phyloP scores from a whole-genome alignment of 23 tunicate species.

The Styela clava region DNA sequence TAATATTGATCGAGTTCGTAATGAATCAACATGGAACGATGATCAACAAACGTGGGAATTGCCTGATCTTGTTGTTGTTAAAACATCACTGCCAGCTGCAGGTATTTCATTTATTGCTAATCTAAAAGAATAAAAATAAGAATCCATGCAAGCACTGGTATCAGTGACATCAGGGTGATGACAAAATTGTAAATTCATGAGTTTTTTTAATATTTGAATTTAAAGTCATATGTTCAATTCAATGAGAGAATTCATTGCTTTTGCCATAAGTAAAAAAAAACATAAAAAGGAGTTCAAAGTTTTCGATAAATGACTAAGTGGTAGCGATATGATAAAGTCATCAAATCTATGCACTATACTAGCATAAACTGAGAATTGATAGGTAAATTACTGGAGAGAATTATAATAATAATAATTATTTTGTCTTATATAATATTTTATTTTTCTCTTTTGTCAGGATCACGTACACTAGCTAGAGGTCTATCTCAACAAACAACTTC shows the following conservation, averaged over 20 bases:
- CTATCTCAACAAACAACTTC: slow-evolving; percentile 10
- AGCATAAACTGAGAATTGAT: no score
- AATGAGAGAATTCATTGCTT: no score
- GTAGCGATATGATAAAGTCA: no score
- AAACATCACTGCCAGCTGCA: slow-evolving; percentile 66
- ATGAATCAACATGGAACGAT: slow-evolving; percentile 66
- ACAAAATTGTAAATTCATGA: not conserved
- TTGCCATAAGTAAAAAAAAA: no score
- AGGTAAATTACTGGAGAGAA: no score
- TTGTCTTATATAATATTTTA: no score
- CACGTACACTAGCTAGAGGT: slow-evolving; percentile 27
- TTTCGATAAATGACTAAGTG: no score
- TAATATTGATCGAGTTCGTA: slow-evolving; percentile 69
- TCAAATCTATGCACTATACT: no score
- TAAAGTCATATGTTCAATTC: no score
- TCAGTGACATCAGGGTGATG: not conserved
- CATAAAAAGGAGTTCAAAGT: no score
- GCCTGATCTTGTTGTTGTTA: slow-evolving; percentile 67
- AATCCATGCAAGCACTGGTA: slow-evolving; percentile 58
- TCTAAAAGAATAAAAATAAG: not conserved
- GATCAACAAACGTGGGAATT: slow-evolving; percentile 75
- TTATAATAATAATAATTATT: no score
- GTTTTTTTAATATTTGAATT: not conserved
- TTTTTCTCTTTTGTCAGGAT: no score
- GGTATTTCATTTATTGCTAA: not conserved